These are phyloP conservation scores for Drosophila serrata DNA, from an alignment of 1,140 invertebrate species.

Conservation along the genomic window DNA sequence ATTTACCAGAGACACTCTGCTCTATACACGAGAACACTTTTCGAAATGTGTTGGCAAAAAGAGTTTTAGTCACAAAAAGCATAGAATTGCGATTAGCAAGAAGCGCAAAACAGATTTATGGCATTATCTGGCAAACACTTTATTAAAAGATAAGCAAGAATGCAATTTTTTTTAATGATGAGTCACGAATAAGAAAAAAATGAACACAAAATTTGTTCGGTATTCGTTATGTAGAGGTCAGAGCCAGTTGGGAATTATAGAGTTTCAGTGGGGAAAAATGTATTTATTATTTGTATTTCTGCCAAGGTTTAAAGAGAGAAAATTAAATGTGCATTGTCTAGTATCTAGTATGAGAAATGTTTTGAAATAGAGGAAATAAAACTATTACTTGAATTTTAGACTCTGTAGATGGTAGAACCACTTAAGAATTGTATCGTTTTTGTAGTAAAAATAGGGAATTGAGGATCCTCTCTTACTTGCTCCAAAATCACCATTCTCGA, in stretches of 20 bases:
- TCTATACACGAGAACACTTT: not conserved
- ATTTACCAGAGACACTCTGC: conserved; percentile 1
- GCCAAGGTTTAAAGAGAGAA: too few species aligned
- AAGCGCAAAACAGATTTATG: not conserved
- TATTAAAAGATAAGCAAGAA: not conserved
- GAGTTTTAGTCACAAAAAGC: not conserved
- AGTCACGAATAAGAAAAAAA: not conserved
- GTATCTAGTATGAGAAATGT: not conserved
- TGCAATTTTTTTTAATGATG: not conserved
- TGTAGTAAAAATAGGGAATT: not conserved
- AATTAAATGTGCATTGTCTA: too few species aligned
- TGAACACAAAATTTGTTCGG: too few species aligned
- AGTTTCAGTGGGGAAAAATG: not conserved
- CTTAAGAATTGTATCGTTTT: not conserved
- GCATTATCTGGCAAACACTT: not conserved
- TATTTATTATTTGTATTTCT: too few species aligned
- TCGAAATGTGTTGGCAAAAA: conserved; percentile 4
- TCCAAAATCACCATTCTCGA: too few species aligned
- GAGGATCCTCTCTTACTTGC: too few species aligned
- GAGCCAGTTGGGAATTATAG: not conserved
- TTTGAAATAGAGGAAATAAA: not conserved
- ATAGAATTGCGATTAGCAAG: not conserved
- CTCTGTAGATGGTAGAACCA: not conserved
- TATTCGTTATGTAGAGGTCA: too few species aligned
- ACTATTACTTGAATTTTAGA: not conserved